Percentiles rank a stretch among this genome's conserved stretches.
Evolutionary conservation across 2,113 vertebrate species (phyloP).

Genomic region (Aegotheles bennettii): DNA sequence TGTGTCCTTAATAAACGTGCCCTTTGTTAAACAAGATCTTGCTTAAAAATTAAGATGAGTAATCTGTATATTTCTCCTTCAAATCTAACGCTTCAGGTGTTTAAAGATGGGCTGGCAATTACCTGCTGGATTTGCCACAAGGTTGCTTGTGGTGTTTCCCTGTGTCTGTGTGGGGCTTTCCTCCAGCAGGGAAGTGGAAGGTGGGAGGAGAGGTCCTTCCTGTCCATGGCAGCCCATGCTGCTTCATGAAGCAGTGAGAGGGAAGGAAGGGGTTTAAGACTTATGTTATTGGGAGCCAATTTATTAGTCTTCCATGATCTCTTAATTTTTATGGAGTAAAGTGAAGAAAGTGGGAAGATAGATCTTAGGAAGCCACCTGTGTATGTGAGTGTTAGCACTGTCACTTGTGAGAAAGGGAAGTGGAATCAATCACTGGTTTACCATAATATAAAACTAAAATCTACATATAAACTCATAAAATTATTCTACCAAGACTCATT

Average conservation of each 20-base stretch:
- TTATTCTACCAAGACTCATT: neutral
- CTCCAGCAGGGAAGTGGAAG: neutral
- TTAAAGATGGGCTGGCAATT: neutral
- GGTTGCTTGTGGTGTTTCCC: neutral
- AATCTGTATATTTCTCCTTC: neutral
- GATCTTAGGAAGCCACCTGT: neutral
- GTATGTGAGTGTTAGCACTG: neutral
- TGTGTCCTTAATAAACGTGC: neutral
- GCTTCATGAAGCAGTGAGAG: neutral
- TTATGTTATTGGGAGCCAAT: neutral
- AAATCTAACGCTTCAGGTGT: neutral
- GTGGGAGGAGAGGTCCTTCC: neutral
- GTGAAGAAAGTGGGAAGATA: neutral
- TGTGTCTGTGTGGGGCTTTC: neutral
- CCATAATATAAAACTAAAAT: conserved; percentile 10
- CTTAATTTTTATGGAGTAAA: neutral
- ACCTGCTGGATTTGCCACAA: neutral
- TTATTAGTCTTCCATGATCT: neutral
- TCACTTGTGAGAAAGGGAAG: neutral
- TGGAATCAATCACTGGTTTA: neutral
- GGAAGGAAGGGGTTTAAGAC: neutral
- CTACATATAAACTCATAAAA: neutral
- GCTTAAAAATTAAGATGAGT: neutral
- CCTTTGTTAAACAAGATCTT: neutral
- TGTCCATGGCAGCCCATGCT: neutral